These are phyloP conservation scores for Mus minutoides DNA, from an alignment of 2,797 vertebrate genomes.

Conservation along the genomic window DNA sequence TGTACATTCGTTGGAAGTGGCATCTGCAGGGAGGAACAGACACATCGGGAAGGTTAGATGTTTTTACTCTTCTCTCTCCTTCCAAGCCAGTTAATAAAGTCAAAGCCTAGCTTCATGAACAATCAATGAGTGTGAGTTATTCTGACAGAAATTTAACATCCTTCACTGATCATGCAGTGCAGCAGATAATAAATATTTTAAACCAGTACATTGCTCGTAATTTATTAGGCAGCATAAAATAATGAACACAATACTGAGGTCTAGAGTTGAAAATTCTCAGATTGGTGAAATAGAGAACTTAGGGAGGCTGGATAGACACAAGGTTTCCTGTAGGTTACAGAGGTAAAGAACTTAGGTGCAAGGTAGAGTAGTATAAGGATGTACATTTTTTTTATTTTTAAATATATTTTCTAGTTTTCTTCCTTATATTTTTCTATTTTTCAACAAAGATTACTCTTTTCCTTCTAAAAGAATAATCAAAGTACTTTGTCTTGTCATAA, in stretches of 20 bases:
- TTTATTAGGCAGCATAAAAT: constrained; percentile 84
- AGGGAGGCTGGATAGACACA: neutral
- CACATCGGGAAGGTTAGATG: constrained; percentile 52
- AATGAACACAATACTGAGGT: constrained; percentile 78
- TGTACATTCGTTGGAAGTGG: constrained; percentile 22
- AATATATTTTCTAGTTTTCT: neutral
- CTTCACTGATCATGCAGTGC: constrained; percentile 82
- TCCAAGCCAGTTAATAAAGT: constrained; percentile 74
- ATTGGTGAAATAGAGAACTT: neutral
- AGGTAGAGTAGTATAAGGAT: too few species aligned
- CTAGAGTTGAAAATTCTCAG: constrained; percentile 45
- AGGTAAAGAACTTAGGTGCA: neutral
- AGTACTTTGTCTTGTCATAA: neutral
- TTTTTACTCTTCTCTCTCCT: constrained; percentile 52
- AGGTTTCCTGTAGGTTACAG: neutral
- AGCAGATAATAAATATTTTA: constrained; percentile 85
- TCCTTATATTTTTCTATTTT: constrained; percentile 47
- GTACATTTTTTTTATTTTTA: too few species aligned
- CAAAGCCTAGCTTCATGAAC: constrained; percentile 81
- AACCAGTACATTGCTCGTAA: constrained; percentile 80
- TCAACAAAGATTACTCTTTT: neutral
- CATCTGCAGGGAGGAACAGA: neutral
- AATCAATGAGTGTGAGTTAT: constrained; percentile 85
- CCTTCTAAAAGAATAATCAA: neutral
- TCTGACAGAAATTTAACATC: constrained; percentile 84